Evolutionary conservation across 2,888 invertebrate genomes (phyloP).

Genomic region (Petrolisthes cinctipes): DNA sequence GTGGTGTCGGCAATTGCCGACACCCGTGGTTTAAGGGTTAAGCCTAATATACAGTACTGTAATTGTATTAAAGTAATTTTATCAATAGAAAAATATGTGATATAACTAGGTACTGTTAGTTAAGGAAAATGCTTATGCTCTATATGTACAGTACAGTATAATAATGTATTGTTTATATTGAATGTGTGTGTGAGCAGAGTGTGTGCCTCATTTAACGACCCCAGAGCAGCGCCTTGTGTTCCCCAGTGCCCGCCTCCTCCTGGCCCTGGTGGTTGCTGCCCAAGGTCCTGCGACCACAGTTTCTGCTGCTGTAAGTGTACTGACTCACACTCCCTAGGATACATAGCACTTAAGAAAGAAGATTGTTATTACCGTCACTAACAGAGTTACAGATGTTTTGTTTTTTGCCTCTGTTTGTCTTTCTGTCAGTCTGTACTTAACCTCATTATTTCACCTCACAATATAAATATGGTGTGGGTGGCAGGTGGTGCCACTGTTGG

Average conservation of each 20-base stretch:
- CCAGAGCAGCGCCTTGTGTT: conserved; percentile 60
- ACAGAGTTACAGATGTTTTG: not conserved
- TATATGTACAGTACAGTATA: too few species aligned
- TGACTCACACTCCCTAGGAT: not conserved
- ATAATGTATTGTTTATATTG: not conserved
- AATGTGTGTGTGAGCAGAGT: conserved; percentile 29
- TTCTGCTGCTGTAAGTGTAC: conserved; percentile 14
- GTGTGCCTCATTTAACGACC: conserved; percentile 42
- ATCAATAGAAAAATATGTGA: too few species aligned
- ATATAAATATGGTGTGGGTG: too few species aligned
- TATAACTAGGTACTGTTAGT: too few species aligned
- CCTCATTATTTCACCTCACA: too few species aligned
- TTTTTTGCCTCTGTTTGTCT: not conserved
- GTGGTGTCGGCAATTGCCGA: too few species aligned
- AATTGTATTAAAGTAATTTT: too few species aligned
- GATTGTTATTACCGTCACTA: too few species aligned
- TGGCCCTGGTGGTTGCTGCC: conserved; percentile 39
- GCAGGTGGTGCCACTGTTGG: conserved; percentile 38
- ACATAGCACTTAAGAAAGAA: too few species aligned
- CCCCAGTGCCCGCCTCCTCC: conserved; percentile 34
- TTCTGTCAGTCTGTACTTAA: not conserved
- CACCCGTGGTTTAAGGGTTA: too few species aligned
- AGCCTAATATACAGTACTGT: too few species aligned
- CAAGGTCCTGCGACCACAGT: conserved; percentile 28
- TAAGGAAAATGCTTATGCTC: too few species aligned